Conservation (phyloP, 2,113 vertebrate genomes). For the Promerops cafer region DNA sequence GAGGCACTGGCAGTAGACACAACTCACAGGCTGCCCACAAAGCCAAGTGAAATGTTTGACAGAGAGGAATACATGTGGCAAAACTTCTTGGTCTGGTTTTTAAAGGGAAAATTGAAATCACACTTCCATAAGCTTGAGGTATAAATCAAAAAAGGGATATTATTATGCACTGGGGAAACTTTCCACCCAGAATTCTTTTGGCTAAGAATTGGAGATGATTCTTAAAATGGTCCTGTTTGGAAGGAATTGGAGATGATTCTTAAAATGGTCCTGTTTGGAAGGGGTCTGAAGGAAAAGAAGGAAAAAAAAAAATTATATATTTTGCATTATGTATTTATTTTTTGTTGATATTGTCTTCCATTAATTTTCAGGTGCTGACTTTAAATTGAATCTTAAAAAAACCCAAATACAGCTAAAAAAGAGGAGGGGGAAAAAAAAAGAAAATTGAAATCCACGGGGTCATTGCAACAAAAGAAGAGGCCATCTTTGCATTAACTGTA, state of each 20-base stretch:
- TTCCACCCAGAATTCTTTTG: not conserved
- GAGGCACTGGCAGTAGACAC: not conserved
- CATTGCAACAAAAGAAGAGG: not conserved
- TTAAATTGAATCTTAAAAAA: not conserved
- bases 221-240: not conserved
- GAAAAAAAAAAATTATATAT: too few relatives aligned
- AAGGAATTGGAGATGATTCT: not conserved
- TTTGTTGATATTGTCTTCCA: not conserved
- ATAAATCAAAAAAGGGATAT: not conserved
- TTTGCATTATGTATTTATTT: not conserved
- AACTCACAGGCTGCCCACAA: not conserved
- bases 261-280: not conserved
- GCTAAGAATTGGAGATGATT: not conserved
- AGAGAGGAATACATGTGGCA: not conserved
- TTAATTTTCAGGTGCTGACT: not conserved
- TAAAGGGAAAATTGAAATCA: not conserved
- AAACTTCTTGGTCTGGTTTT: conserved; percentile 5
- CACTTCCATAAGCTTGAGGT: not conserved
- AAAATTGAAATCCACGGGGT: not conserved
- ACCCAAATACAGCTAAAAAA: not conserved
- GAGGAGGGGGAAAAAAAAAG: not conserved
- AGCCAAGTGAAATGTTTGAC: not conserved
- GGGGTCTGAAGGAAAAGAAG: not conserved
- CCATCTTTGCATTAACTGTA: not conserved
- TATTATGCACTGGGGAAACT: not conserved